Base-by-base conservation (phyloP, 2,113 vertebrate genomes). In the Gallinago undulata region DNA sequence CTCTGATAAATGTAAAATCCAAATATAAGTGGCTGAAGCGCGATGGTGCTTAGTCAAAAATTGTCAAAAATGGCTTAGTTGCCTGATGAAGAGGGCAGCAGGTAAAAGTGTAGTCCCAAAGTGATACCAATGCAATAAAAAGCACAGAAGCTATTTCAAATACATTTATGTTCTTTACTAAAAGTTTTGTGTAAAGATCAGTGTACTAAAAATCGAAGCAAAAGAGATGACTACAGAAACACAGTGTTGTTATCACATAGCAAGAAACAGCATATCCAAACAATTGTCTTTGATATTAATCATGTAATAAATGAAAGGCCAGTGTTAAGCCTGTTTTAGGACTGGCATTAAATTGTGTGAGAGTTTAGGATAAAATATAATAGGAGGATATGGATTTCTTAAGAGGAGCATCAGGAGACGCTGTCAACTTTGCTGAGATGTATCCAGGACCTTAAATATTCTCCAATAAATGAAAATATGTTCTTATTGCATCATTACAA, bases 171-270 rank as follows among this genome's bases (percentile, higher is more conserved):
- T 96, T 94, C 92, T 96, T 97, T 97, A 96, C 74, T 96, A 85
- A 95, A 94, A 94, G 55, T 78, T 89, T 63, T 73, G n/a, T 82
- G 51, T 78, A 80, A 93, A 94, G 91, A 78, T 76, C 53, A 68
- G n/a, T 73, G 16, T 94, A 48, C 62, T 93, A 74, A 94, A 96
- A 96, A 73, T 13, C 0, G 6, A 89, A 84, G 76, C 86, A 91
- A 53, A 83, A 67, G 69, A 89, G 70, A 23, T 24, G 31, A 37
- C 50, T 70, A 80, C 41, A 94, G 84, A 87, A 75, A 87, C 76
- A 89, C 81, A 79, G 62, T 37, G 8, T 53, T 89, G 35, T 84
- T 86, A 69, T 64, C 64, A 60, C 23, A 53, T 35, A 87, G 66
- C 63, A 80, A 83, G 84, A 80, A 90, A 73, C 13, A 90, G 17